Conservation (phyloP, 2,797 vertebrate species). For the Sciaenops ocellatus region DNA sequence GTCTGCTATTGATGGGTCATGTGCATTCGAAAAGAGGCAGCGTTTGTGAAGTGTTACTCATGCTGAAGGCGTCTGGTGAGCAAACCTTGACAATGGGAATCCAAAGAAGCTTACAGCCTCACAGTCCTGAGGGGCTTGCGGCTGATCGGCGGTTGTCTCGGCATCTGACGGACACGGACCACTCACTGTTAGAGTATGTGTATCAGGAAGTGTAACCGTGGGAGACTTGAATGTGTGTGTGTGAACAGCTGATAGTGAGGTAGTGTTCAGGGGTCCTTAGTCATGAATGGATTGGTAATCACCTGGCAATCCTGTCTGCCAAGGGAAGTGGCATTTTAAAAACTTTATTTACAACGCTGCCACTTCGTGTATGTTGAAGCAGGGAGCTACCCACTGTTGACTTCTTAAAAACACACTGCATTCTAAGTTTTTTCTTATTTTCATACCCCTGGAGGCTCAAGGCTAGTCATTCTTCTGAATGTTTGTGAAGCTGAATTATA, state of each 20-base stretch:
- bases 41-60: constrained; percentile 20
- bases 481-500: constrained; percentile 59
- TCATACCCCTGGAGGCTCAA: constrained; percentile 18
- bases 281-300: constrained; percentile 59
- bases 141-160: constrained; percentile 48
- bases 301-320: constrained; percentile 46
- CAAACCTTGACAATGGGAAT: constrained; percentile 10
- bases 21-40: constrained; percentile 1
- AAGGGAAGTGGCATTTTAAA: constrained; percentile 23
- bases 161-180: constrained; percentile 31
- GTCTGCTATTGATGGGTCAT: constrained; percentile 21
- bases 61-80: constrained; percentile 18
- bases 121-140: constrained; percentile 31
- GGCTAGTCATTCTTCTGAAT: constrained; percentile 42
- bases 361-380: constrained; percentile 14
- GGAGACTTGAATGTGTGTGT: constrained; percentile 35
- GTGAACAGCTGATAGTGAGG: constrained; percentile 57
- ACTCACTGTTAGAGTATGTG: constrained; percentile 44
- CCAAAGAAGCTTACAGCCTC: constrained; percentile 6
- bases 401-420: constrained; percentile 12
- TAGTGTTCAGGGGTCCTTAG: constrained; percentile 31
- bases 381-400: constrained; percentile 8
- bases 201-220: constrained; percentile 33
- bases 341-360: constrained; percentile 17
- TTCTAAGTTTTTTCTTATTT: constrained; percentile 33